Evolutionary conservation across 2,797 vertebrate genomes (phyloP).

Genomic region (Malacoctenus gilli): DNA sequence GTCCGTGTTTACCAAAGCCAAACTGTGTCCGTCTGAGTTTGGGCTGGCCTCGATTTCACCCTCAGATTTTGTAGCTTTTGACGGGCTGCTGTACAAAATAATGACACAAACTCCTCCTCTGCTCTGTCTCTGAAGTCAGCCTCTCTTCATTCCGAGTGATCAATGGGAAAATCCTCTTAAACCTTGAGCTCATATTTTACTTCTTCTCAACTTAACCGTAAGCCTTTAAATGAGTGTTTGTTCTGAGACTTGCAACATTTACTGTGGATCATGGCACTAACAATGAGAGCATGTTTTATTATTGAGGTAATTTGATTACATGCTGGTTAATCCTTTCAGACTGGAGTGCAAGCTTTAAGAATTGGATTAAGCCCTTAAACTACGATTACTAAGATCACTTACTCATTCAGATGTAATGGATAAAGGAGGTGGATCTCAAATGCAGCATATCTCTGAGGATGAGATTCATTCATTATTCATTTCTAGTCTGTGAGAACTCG

Average conservation of each 20-base stretch:
- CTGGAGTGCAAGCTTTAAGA: slow-evolving; percentile 72
- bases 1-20: slow-evolving; percentile 17
- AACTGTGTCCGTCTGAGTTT: slow-evolving; percentile 18
- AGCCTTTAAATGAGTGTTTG: slow-evolving; percentile 74
- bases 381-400: slow-evolving; percentile 76
- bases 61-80: slow-evolving; percentile 22
- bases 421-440: slow-evolving; percentile 68
- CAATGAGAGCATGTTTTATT: slow-evolving; percentile 74
- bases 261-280: slow-evolving; percentile 68
- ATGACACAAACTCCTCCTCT: slow-evolving; percentile 40
- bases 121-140: slow-evolving; percentile 41
- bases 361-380: slow-evolving; percentile 80
- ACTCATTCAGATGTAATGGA: slow-evolving; percentile 72
- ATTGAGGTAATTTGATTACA: slow-evolving; percentile 80
- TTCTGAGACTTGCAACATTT: slow-evolving; percentile 72
- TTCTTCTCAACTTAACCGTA: slow-evolving; percentile 66
- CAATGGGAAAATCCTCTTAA: slow-evolving; percentile 74
- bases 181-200: slow-evolving; percentile 70
- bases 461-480: slow-evolving; percentile 70
- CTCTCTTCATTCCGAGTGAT: slow-evolving; percentile 54
- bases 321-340: slow-evolving; percentile 79
- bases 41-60: slow-evolving; percentile 33
- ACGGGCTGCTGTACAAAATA: slow-evolving; percentile 34
- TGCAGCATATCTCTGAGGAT: slow-evolving; percentile 61
- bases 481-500: slow-evolving; percentile 62